Base-by-base conservation (phyloP, 2,888 invertebrate species). In the Hesperia comma region DNA sequence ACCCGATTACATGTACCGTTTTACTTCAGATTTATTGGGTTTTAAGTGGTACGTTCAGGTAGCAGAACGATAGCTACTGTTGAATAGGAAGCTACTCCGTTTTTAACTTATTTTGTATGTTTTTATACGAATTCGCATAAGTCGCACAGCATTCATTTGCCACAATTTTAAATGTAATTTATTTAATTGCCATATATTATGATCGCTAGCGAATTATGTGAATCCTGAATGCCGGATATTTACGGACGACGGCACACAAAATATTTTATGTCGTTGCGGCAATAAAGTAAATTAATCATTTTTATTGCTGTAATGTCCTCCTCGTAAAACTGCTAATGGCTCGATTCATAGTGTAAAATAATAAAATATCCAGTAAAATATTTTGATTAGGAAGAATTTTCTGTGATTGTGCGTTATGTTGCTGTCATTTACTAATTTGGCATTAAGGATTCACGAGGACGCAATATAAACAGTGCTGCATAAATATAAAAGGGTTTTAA, bases 401-500 rank as follows among this genome's bases (percentile, higher is more conserved):
- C 61, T 61, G 17, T 40, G 37, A 66, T 57, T 71, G 75, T 75
- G 75, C 72, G 71, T 75, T 54, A 51, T 57, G 61, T 41, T 63
- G 63, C 33, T 60, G 51, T 66, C 61, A 67, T 21, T 26, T 67
- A 15, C 21, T 60, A 46, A 71, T 69, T 70, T 69, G 86, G 86
- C 90, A 90, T 90, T 90, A 81, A 91, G 90, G 90, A 90, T 90
- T 90, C 90, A 90, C 89, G 88, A 87, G 78, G 89, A 86, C 90
- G 90, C 90, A 90, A 90, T 88, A 83, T 70, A 70, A 43, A 40
- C 19, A 17, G 37, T 56, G 15, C 46, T 56, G 53, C 26, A 64
- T 62, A 61, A 55, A 67, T 68, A 67, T 61, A 63, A 43, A 60
- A 60, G 46, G 63, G 54, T 49, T 37, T 10, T 12, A 37, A n/a